These are phyloP conservation scores for Drosophila busckii DNA, from an alignment of 1,140 invertebrate species.

Conservation along the genomic window DNA sequence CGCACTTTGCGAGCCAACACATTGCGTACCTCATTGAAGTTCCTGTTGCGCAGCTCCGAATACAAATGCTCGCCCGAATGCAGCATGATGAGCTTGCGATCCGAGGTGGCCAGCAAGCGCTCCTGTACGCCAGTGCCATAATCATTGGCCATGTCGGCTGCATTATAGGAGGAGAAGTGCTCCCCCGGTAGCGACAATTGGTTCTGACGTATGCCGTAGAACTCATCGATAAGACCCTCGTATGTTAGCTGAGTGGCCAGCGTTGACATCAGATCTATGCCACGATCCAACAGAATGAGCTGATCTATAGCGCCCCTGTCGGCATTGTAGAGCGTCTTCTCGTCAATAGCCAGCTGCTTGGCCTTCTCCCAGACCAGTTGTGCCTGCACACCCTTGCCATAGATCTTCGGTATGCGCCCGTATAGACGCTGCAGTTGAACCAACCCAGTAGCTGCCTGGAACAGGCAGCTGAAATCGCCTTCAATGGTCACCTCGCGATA, in stretches of 20 bases:
- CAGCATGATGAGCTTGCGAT: conserved; percentile 90
- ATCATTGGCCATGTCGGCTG: neutral
- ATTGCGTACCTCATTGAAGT: conserved; percentile 94
- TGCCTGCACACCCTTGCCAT: conserved; percentile 93
- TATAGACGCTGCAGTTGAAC: conserved; percentile 92
- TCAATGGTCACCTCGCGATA: conserved; percentile 92
- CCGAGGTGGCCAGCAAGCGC: conserved; percentile 68
- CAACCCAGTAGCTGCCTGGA: conserved; percentile 92
- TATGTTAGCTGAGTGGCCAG: conserved; percentile 97
- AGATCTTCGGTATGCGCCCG: conserved; percentile 92
- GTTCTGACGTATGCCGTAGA: conserved; percentile 82
- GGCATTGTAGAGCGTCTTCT: conserved; percentile 80
- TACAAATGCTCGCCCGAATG: conserved; percentile 95
- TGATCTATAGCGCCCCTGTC: conserved; percentile 87
- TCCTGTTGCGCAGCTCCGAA: conserved; percentile 94
- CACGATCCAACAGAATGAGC: conserved; percentile 92
- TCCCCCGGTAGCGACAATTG: conserved; percentile 91
- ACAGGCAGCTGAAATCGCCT: conserved; percentile 92
- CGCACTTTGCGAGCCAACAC: conserved; percentile 93
- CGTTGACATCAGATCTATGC: conserved; percentile 94
- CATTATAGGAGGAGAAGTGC: conserved; percentile 84
- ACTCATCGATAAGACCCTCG: conserved; percentile 93
- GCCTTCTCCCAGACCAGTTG: conserved; percentile 94
- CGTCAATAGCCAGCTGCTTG: conserved; percentile 87
- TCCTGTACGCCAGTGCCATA: conserved; percentile 26